phyloP scores from a whole-genome alignment of 2,797 vertebrate species.

The Dermochelys coriacea region DNA sequence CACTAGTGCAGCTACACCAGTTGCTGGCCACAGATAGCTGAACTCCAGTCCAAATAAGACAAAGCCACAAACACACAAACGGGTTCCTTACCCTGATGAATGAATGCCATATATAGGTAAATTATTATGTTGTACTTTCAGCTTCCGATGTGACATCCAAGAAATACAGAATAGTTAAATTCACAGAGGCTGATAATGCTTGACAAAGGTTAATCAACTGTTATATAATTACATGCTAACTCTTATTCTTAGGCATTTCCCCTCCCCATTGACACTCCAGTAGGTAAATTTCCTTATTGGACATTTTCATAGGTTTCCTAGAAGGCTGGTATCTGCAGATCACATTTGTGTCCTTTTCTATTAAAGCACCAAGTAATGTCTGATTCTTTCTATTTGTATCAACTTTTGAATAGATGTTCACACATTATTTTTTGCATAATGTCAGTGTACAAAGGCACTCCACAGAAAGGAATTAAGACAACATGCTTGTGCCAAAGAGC shows the following conservation, averaged over 20 bases:
- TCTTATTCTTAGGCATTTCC: neutral
- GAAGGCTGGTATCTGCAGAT: neutral
- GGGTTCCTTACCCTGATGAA: neutral
- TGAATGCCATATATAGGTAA: neutral
- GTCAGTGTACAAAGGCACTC: neutral
- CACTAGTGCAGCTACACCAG: neutral
- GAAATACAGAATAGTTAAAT: neutral
- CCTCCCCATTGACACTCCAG: neutral
- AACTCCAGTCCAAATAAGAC: neutral
- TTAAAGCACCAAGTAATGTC: neutral
- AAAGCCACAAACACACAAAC: neutral
- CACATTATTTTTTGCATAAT: neutral
- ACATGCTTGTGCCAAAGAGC: neutral
- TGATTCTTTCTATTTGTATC: neutral
- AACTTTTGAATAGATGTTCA: neutral
- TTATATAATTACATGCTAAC: neutral
- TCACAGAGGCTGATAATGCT: neutral
- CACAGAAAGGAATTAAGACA: neutral
- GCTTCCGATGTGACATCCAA: neutral
- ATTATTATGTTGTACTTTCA: neutral
- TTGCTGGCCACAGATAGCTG: neutral
- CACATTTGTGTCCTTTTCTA: neutral
- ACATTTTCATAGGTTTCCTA: neutral
- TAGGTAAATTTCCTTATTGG: neutral
- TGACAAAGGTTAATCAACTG: neutral